Evolutionary conservation across 2,888 invertebrate genomes (phyloP).

Genomic region (Lasioglossum pauxillum): DNA sequence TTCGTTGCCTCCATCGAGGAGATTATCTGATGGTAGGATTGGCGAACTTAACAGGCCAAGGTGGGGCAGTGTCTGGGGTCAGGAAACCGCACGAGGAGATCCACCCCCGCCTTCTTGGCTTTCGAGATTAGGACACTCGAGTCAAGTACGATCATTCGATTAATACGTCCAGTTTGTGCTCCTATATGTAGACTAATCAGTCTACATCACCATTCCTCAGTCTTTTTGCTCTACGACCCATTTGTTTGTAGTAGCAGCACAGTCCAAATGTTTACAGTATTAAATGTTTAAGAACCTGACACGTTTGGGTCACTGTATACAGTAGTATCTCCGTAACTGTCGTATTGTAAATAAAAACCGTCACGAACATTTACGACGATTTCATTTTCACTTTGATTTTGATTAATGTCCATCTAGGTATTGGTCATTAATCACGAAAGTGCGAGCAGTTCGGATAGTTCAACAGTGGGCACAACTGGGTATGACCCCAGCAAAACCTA

Average conservation of each 20-base stretch:
- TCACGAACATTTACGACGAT: too few species aligned
- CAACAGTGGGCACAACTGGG: slow-evolving; percentile 78
- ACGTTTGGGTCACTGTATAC: too few species aligned
- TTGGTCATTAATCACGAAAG: slow-evolving; percentile 86
- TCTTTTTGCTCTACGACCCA: neutral
- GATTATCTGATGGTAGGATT: slow-evolving; percentile 73
- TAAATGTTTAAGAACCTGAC: neutral
- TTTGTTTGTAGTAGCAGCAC: neutral
- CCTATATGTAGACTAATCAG: neutral
- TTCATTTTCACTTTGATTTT: too few species aligned
- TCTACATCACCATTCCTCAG: neutral
- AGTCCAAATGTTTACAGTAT: neutral
- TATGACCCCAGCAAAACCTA: slow-evolving; percentile 87
- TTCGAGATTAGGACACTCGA: slow-evolving; percentile 80
- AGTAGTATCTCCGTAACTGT: too few species aligned
- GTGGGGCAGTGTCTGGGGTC: slow-evolving; percentile 81
- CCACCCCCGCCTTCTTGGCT: slow-evolving; percentile 84
- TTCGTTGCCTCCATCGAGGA: slow-evolving; percentile 77
- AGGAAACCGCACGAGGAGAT: slow-evolving; percentile 73
- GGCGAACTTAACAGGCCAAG: slow-evolving; percentile 80
- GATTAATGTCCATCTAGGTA: slow-evolving; percentile 79
- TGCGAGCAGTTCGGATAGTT: slow-evolving; percentile 80
- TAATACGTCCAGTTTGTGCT: neutral
- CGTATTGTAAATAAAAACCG: too few species aligned
- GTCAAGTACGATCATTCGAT: slow-evolving; percentile 74